Conservation (phyloP, 2,888 invertebrate genomes). For the Drosophila mulleri region DNA sequence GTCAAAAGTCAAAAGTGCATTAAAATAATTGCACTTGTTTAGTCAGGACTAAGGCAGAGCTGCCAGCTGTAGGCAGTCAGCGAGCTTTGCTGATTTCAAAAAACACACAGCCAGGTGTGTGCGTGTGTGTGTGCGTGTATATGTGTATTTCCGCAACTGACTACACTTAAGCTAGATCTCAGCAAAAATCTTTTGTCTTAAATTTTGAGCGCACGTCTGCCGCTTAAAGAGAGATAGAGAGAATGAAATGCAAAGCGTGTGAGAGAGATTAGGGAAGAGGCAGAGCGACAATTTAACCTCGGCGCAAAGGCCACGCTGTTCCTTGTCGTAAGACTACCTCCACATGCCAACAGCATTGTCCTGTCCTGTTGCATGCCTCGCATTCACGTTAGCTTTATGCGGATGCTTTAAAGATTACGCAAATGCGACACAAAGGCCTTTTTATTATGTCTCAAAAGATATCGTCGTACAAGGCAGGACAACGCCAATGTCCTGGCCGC, state of each 20-base stretch:
- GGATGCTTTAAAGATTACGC: conserved; percentile 67
- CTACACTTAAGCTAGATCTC: conserved; percentile 72
- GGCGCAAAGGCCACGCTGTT: conserved; percentile 20
- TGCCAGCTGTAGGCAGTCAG: conserved; percentile 26
- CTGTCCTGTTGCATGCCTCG: conserved; percentile 68
- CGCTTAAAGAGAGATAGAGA: conserved; percentile 12
- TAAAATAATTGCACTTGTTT: conserved; percentile 84
- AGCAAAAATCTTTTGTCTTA: conserved; percentile 65
- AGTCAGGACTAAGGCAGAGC: conserved; percentile 54
- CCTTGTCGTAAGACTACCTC: conserved; percentile 3
- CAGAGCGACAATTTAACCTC: conserved; percentile 57
- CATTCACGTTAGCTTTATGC: conserved; percentile 52
- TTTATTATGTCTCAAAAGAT: conserved; percentile 51
- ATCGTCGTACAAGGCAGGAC: conserved; percentile 36
- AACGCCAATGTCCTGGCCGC: conserved; percentile 16
- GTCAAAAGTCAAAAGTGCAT: conserved; percentile 84
- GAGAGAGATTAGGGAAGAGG: conserved; percentile 22
- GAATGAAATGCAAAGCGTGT: conserved; percentile 7
- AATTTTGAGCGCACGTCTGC: conserved; percentile 54
- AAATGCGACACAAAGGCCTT: conserved; percentile 65
- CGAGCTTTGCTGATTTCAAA: conserved; percentile 43
- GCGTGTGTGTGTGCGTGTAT: conserved; percentile 2
- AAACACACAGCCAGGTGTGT: conserved; percentile 34
- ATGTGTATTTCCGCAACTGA: conserved; percentile 56
- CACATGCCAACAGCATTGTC: conserved; percentile 20